Percentiles rank a stretch among this genome's conserved stretches.
phyloP scores from a whole-genome alignment of 2,888 invertebrate genomes.

The Thalpophila matura region DNA sequence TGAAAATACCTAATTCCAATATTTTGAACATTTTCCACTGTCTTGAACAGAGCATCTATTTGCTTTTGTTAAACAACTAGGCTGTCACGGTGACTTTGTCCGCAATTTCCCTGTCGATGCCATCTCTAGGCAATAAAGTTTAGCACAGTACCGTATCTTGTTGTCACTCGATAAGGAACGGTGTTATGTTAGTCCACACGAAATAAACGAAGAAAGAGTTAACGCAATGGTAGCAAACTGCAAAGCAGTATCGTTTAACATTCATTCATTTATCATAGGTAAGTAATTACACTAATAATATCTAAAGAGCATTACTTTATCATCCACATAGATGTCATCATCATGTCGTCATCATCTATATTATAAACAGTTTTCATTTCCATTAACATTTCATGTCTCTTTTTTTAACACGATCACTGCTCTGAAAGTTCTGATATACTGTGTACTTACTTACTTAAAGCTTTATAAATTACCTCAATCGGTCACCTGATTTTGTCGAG shows the following conservation, averaged over 20 bases:
- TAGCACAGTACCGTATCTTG: slow-evolving; percentile 10
- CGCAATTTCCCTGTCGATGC: slow-evolving; percentile 50
- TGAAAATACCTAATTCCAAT: too few species aligned
- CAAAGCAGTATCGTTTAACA: too few species aligned
- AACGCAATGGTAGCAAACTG: too few species aligned
- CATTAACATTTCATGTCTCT: not conserved
- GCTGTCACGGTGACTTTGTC: slow-evolving; percentile 25
- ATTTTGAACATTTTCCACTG: not conserved
- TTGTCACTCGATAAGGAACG: slow-evolving; percentile 20
- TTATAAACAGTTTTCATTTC: too few species aligned
- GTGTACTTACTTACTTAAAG: slow-evolving; percentile 14
- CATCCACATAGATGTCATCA: too few species aligned
- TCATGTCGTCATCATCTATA: too few species aligned
- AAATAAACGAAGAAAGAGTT: not conserved
- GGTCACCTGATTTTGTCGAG: slow-evolving; percentile 12
- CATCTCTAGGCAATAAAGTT: slow-evolving; percentile 36
- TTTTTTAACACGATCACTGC: not conserved
- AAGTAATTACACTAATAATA: too few species aligned
- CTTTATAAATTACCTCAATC: slow-evolving; percentile 50
- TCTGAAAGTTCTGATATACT: not conserved
- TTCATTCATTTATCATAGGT: too few species aligned
- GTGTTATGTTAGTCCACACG: not conserved
- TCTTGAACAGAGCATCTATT: slow-evolving; percentile 14
- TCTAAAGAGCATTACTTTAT: too few species aligned
- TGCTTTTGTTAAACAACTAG: slow-evolving; percentile 16